A percentile compares a stretch with the other conserved stretches of the same genome.
phyloP scores from a whole-genome alignment of 2,113 vertebrate genomes.

The Cololabis saira region DNA sequence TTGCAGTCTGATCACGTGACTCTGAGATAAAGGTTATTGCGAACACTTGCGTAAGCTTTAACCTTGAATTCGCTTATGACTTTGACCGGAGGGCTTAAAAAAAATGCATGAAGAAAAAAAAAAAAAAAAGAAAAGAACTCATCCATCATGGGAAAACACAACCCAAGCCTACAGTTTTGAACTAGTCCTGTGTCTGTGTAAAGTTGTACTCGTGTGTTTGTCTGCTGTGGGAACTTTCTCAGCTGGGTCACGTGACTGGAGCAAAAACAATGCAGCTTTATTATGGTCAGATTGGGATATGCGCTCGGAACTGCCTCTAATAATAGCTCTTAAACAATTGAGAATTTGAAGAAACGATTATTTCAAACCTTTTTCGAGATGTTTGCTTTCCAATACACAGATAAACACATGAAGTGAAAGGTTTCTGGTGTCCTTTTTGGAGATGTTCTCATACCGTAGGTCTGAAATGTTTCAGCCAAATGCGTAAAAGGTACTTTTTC shows the following conservation, averaged over 20 bases:
- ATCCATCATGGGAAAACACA: background rate
- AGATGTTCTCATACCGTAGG: constrained; percentile 49
- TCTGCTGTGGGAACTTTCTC: constrained; percentile 29
- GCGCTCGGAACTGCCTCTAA: constrained; percentile 41
- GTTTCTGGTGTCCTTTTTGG: constrained; percentile 49
- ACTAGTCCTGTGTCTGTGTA: constrained; percentile 12
- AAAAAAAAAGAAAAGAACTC: background rate
- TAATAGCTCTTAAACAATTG: constrained; percentile 25
- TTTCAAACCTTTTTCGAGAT: constrained; percentile 17
- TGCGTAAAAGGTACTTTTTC: constrained; percentile 41
- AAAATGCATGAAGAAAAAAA: constrained; percentile 35
- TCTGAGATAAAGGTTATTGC: constrained; percentile 50
- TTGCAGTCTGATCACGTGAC: constrained; percentile 47
- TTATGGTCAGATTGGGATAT: constrained; percentile 49
- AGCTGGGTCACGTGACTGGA: constrained; percentile 52
- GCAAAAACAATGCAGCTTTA: constrained; percentile 53
- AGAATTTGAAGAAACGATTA: background rate
- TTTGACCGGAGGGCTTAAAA: constrained; percentile 28
- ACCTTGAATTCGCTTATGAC: constrained; percentile 47
- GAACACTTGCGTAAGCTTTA: constrained; percentile 48
- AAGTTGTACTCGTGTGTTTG: constrained; percentile 42
- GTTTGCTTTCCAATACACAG: constrained; percentile 21
- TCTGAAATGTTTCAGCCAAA: constrained; percentile 40
- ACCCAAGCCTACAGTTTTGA: background rate
- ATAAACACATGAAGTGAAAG: constrained; percentile 34